Evolutionary conservation across 2,888 invertebrate genomes (phyloP).

Genomic region (Agriotes lineatus): DNA sequence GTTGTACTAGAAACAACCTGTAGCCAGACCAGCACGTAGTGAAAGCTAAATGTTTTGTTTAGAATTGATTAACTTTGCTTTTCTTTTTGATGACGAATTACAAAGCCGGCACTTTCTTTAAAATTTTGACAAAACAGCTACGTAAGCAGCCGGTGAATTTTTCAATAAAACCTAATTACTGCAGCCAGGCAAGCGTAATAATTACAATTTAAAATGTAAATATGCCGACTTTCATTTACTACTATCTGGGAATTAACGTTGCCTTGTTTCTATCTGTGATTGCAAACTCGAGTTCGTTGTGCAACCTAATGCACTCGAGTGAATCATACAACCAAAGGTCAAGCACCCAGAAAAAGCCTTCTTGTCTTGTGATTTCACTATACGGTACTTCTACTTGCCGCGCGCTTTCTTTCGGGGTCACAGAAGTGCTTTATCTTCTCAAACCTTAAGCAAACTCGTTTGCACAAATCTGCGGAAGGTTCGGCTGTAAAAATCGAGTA

Average conservation of each 20-base stretch:
- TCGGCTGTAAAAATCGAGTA: not conserved
- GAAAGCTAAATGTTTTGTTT: conserved; percentile 26
- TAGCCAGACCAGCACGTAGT: too few species aligned
- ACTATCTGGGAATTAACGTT: not conserved
- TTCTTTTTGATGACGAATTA: conserved; percentile 10
- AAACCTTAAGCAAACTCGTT: not conserved
- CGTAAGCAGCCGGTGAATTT: too few species aligned
- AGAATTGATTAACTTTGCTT: conserved; percentile 17
- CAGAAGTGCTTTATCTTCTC: not conserved
- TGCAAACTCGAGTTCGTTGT: conserved; percentile 13
- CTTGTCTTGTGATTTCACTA: conserved; percentile 21
- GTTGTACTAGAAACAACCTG: too few species aligned
- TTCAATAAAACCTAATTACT: too few species aligned
- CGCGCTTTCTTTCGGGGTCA: conserved; percentile 13
- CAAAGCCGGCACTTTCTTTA: not conserved
- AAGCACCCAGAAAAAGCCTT: conserved; percentile 31
- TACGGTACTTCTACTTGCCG: conserved; percentile 22
- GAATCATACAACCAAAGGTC: conserved; percentile 36
- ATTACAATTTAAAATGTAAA: not conserved
- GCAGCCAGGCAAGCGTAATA: not conserved
- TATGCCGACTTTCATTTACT: conserved; percentile 3
- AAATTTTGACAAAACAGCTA: not conserved
- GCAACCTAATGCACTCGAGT: conserved; percentile 36
- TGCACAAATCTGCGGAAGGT: not conserved
- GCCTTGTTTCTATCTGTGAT: not conserved